Conservation (phyloP, 2,888 invertebrate species). For the Phaedon cochleariae region DNA sequence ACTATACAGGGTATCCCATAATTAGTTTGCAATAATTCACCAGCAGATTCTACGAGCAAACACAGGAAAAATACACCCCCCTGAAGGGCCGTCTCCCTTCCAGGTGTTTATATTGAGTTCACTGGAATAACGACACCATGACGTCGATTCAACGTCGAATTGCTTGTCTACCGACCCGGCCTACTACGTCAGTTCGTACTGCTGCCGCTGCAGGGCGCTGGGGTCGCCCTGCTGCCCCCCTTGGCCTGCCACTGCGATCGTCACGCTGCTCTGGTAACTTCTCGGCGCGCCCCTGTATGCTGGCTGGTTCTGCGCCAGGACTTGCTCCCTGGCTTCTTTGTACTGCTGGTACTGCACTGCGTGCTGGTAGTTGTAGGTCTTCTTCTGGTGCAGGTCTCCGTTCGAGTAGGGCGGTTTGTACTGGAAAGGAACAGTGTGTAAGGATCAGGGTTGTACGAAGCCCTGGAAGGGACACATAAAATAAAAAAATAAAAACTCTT, state of each 20-base stretch:
- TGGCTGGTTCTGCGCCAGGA: conserved; percentile 51
- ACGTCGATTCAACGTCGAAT: background rate
- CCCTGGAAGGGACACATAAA: no score
- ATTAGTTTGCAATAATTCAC: no score
- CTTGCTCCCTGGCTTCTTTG: conserved; percentile 55
- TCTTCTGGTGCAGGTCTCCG: conserved; percentile 57
- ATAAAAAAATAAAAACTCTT: no score
- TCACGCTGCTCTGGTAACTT: conserved; percentile 56
- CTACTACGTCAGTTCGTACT: conserved; percentile 54
- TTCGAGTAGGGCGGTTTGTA: conserved; percentile 49
- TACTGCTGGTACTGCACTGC: conserved; percentile 56
- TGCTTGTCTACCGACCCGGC: background rate
- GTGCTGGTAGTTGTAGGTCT: conserved; percentile 54
- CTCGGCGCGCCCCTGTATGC: conserved; percentile 44
- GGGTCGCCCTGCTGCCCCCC: conserved; percentile 49
- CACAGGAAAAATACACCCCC: no score
- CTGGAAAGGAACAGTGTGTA: conserved; percentile 9
- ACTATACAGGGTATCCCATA: no score
- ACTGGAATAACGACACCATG: no score
- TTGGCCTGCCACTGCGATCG: conserved; percentile 55
- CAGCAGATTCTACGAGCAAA: no score
- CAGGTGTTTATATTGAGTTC: no score
- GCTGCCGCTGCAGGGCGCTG: conserved; percentile 48
- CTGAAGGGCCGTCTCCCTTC: no score
- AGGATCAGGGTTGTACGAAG: no score